These are phyloP conservation scores for Drosophila ironensis DNA, from an alignment of 1,140 invertebrate genomes.

Conservation along the genomic window DNA sequence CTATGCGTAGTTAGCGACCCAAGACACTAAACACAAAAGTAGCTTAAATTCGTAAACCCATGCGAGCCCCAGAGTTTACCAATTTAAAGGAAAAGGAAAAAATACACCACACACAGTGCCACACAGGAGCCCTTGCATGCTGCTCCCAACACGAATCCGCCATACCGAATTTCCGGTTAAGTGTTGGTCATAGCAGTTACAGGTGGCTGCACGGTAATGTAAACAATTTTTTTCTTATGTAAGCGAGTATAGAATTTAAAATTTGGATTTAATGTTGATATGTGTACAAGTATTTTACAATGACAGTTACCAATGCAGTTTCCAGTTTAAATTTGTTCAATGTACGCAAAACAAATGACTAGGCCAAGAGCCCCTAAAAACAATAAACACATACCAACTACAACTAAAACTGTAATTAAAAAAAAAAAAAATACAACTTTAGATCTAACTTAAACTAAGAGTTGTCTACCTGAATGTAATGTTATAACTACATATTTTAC, in stretches of 20 bases:
- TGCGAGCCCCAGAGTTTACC: conserved; percentile 74
- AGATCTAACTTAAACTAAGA: conserved; percentile 35
- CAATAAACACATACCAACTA: conserved; percentile 1
- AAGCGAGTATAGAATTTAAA: conserved; percentile 4
- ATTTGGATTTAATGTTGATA: conserved; percentile 48
- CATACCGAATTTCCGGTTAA: conserved; percentile 46
- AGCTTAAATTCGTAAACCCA: conserved; percentile 76
- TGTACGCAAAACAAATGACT: conserved; percentile 25
- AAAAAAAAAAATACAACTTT: not conserved
- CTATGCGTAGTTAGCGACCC: conserved; percentile 36
- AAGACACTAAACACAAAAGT: conserved; percentile 18
- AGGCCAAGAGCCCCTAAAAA: conserved; percentile 7
- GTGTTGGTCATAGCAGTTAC: not conserved
- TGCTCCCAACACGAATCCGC: conserved; percentile 5
- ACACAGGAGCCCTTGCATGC: not conserved
- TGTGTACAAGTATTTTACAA: conserved; percentile 49
- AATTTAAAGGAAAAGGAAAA: conserved; percentile 65
- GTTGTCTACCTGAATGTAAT: conserved; percentile 54
- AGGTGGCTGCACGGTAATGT: too few relatives aligned
- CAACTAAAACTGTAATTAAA: not conserved
- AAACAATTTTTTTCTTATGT: conserved; percentile 15
- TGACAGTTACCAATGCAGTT: conserved; percentile 20
- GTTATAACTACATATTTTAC: conserved; percentile 19
- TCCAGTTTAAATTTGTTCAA: conserved; percentile 49
- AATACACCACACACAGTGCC: not conserved